These are phyloP conservation scores for Mythimna ferrago DNA, from an alignment of 2,888 invertebrate species.

Conservation along the genomic window DNA sequence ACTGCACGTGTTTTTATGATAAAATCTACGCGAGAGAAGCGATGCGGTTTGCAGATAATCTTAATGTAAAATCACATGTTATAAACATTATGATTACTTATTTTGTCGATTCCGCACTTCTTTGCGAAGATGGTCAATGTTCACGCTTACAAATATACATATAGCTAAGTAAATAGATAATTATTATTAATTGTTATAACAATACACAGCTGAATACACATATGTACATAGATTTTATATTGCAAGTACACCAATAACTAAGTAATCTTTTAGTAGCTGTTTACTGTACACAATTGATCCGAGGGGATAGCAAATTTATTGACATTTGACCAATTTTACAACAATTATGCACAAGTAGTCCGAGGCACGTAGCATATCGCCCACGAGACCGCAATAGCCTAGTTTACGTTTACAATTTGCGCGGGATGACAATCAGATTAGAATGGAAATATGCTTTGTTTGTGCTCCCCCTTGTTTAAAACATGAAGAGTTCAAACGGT, in stretches of 20 bases:
- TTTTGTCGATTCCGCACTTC: constrained; percentile 22
- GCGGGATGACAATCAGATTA: constrained; percentile 57
- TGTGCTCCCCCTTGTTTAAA: constrained; percentile 31
- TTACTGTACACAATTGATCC: background rate
- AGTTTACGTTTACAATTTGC: constrained; percentile 36
- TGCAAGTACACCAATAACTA: background rate
- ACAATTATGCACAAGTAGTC: constrained; percentile 27
- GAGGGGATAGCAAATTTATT: background rate
- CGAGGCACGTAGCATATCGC: constrained; percentile 21
- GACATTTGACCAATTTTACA: constrained; percentile 3
- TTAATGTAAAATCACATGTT: constrained; percentile 27
- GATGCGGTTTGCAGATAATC: constrained; percentile 30
- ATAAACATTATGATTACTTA: constrained; percentile 21
- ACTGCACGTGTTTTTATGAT: constrained; percentile 50
- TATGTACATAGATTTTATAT: background rate
- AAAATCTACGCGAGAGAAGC: constrained; percentile 35
- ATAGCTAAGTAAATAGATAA: too few relatives aligned
- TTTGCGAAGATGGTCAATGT: constrained; percentile 2
- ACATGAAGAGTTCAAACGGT: constrained; percentile 23
- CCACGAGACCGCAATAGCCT: constrained; percentile 44
- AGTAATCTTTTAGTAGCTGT: background rate
- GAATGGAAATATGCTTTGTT: constrained; percentile 48
- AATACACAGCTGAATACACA: background rate
- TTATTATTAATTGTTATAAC: too few relatives aligned
- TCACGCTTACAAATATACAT: constrained; percentile 7